Evolutionary conservation across 2,113 vertebrate species (phyloP).

Genomic region (Caloenas nicobarica): DNA sequence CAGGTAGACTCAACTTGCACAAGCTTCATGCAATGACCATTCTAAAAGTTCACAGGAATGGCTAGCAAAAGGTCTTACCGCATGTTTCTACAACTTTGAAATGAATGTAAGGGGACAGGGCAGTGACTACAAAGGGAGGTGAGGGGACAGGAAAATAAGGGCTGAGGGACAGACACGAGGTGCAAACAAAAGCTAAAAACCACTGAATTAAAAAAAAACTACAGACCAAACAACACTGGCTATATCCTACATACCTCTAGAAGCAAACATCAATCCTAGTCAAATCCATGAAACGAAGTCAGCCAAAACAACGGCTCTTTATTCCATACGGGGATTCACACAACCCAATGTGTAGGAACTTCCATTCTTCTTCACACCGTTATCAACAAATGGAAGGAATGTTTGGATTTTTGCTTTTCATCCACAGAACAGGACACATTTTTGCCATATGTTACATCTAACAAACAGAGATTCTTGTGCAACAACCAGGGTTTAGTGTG

Average conservation of each 20-base stretch:
- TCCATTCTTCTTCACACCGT: slow-evolving; percentile 59
- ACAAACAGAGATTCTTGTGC: not conserved
- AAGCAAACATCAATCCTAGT: slow-evolving; percentile 72
- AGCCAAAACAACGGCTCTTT: slow-evolving; percentile 55
- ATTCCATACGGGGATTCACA: not conserved
- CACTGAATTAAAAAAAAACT: slow-evolving; percentile 46
- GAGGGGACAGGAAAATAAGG: slow-evolving; percentile 25
- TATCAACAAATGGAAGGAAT: not conserved
- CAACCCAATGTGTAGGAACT: not conserved
- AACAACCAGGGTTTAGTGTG: not conserved
- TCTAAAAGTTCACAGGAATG: not conserved
- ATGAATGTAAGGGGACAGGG: not conserved
- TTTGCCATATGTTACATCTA: not conserved
- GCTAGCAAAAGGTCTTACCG: slow-evolving; percentile 17
- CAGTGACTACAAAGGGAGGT: not conserved
- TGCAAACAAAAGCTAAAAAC: slow-evolving; percentile 17
- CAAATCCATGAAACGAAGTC: slow-evolving; percentile 61
- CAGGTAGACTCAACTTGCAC: not conserved
- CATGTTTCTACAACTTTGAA: slow-evolving; percentile 22
- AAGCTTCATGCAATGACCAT: not conserved
- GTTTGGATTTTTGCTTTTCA: slow-evolving; percentile 16
- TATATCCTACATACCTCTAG: slow-evolving; percentile 69
- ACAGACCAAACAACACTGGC: slow-evolving; percentile 69
- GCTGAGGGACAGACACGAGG: slow-evolving; percentile 41
- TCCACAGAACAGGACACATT: not conserved